Base-by-base conservation (phyloP, 2,113 vertebrate species). In the Aythya baeri region DNA sequence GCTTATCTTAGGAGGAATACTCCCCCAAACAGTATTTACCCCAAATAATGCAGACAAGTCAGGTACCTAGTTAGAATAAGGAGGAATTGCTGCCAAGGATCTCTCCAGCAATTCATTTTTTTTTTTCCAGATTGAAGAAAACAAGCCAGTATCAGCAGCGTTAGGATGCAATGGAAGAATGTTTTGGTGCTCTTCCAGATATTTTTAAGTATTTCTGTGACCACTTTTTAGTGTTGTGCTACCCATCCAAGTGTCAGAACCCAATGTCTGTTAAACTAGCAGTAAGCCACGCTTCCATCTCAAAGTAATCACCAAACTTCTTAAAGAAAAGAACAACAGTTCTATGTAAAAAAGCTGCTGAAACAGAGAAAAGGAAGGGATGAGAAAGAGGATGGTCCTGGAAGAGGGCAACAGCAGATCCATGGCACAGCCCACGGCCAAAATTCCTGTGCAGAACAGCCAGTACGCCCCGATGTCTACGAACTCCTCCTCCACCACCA, bases 391-490 rank as follows among this genome's bases (percentile, higher is more conserved):
- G 63, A 76, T 0, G 1, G 62, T 76, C 93, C 75, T 73, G 66
- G 85, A 91, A 87, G 6, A 83, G 76, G 89, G 84, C 87, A 92
- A 81, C 32, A 43, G 63, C 86, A 36, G 71, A 75, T 91, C 66
- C 78, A 95, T 52, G 89, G 74, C 91, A 93, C 58, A 95, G 87
- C 74, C 78, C 0, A 4, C 79, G 88, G 95, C 96, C 96, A 97
- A 91, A 91, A 94, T 94, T 94, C 95, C 78, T 88, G 49, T 88
- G 74, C 34, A 79, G 95, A 96, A 96, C 95, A 95, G 88, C 75
- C 74, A 93, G 93, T 94, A 93, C 93, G 85, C 79, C 93, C 67
- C 7, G 76, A 34, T 5, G 20, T 85, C 92, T 91, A 68, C 89
- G 88, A 91, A 91, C 75, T 94, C 96, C 95, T 96, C 93, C 93